Conservation (phyloP, 2,888 invertebrate genomes). For the Bhutanitis thaidina region DNA sequence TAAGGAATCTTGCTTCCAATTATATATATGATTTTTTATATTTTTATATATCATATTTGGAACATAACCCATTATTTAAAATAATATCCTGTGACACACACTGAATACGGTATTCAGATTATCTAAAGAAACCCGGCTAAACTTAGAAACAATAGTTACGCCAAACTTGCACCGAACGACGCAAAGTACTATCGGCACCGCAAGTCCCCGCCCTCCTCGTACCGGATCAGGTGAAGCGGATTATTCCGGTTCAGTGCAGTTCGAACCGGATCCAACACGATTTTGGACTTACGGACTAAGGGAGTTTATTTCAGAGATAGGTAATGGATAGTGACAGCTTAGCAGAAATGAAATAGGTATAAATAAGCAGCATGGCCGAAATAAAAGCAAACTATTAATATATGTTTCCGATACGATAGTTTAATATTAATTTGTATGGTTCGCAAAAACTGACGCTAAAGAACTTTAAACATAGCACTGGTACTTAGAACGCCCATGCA, state of each 20-base stretch:
- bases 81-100: slow-evolving; percentile 4
- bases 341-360: background rate
- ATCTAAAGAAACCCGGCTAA: slow-evolving; percentile 7
- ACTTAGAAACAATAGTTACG: slow-evolving; percentile 16
- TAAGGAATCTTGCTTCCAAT: no score
- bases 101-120: slow-evolving; percentile 12
- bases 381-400: no score
- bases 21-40: no score
- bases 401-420: no score
- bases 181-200: slow-evolving; percentile 37
- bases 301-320: slow-evolving; percentile 50
- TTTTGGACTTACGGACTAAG: slow-evolving; percentile 66
- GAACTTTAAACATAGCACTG: no score
- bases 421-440: no score
- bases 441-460: no score
- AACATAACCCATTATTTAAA: no score
- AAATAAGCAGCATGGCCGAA: no score
- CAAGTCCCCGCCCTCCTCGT: slow-evolving; percentile 54
- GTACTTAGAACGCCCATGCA: no score
- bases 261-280: slow-evolving; percentile 69
- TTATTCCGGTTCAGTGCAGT: slow-evolving; percentile 68
- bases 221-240: slow-evolving; percentile 73
- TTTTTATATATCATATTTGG: no score
- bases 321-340: slow-evolving; percentile 30
- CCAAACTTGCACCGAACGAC: slow-evolving; percentile 16